Evolutionary conservation across 2,797 vertebrate genomes (phyloP).

Genomic region (Phaenicophaeus curvirostris): DNA sequence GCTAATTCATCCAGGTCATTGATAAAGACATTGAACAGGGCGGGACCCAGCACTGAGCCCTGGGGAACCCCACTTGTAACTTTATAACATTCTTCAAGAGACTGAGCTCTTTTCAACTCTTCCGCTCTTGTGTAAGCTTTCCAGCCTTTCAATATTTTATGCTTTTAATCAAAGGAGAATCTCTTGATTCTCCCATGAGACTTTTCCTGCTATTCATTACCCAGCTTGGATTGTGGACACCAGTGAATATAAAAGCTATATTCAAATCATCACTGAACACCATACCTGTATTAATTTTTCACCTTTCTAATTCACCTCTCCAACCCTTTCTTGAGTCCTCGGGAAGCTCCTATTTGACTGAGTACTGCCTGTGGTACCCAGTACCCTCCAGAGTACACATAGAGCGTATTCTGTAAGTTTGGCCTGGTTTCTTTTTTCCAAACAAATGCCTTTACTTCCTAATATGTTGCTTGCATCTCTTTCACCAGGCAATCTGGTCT

Average conservation of each 20-base stretch:
- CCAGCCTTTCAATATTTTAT: background rate
- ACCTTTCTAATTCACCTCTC: background rate
- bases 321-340: background rate
- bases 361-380: background rate
- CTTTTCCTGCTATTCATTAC: background rate
- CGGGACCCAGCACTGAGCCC: too few species aligned
- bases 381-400: background rate
- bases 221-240: background rate
- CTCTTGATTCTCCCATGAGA: background rate
- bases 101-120: background rate
- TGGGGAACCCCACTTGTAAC: too few species aligned
- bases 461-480: constrained; percentile 34
- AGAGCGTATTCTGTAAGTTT: background rate
- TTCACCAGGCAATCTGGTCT: constrained; percentile 40
- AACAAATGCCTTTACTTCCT: background rate
- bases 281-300: background rate
- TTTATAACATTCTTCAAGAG: background rate
- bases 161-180: background rate
- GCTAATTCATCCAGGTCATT: too few species aligned
- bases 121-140: background rate
- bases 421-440: background rate
- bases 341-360: background rate
- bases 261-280: background rate
- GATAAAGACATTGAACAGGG: too few species aligned
- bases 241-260: background rate